Percentiles rank a stretch among this genome's conserved stretches.
Conservation (phyloP, 2,797 vertebrate species). For the Cynopterus sphinx region DNA sequence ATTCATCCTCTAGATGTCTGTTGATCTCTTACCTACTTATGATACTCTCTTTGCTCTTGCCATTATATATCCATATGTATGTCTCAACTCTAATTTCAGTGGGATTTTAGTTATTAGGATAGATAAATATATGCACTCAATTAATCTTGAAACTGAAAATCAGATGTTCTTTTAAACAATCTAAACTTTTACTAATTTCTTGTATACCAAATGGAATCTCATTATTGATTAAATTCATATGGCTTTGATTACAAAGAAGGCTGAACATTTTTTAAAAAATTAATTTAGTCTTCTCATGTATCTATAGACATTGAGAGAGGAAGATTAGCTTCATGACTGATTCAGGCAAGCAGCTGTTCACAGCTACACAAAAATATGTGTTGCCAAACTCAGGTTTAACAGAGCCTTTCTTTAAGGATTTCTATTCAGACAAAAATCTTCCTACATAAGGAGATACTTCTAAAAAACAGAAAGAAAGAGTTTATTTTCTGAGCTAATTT, state of each 20-base stretch:
- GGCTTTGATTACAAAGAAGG: neutral
- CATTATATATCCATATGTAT: neutral
- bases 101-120: neutral
- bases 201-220: neutral
- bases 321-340: conserved; percentile 31
- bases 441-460: neutral
- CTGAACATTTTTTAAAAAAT: neutral
- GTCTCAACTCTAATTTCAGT: neutral
- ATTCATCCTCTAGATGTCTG: neutral
- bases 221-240: conserved; percentile 14
- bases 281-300: neutral
- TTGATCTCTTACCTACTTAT: neutral
- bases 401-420: conserved; percentile 12
- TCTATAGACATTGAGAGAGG: neutral
- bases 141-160: conserved; percentile 3
- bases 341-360: conserved; percentile 64
- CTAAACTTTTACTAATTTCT: conserved; percentile 23
- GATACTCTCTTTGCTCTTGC: neutral
- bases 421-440: conserved; percentile 27
- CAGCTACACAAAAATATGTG: conserved; percentile 40
- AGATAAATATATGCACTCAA: neutral
- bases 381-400: conserved; percentile 37
- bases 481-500: neutral
- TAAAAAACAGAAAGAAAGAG: neutral
- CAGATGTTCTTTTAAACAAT: conserved; percentile 36